Conservation (phyloP, 2,113 vertebrate genomes). For the Toxotes chatareus region DNA sequence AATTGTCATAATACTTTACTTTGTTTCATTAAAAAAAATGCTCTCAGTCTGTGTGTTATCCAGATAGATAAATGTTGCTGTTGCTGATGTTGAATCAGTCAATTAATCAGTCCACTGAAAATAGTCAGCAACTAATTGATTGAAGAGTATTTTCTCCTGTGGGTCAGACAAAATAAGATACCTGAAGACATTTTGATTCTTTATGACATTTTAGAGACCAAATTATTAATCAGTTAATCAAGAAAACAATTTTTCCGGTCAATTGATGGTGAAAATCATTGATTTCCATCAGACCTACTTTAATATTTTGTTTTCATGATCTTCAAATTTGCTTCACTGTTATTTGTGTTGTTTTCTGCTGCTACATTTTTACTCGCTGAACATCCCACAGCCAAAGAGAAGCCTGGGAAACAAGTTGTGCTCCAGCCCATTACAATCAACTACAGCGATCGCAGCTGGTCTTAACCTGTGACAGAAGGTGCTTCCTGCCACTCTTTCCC, state of each 20-base stretch:
- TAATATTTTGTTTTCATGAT: not conserved
- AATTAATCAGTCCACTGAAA: not conserved
- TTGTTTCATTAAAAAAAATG: not conserved
- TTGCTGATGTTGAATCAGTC: not conserved
- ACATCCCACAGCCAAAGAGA: slow-evolving; percentile 2
- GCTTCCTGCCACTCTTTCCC: slow-evolving; percentile 58
- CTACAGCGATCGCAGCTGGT: slow-evolving; percentile 52
- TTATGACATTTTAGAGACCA: not conserved
- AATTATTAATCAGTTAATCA: not conserved
- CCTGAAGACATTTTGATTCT: not conserved
- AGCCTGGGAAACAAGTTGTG: slow-evolving; percentile 58
- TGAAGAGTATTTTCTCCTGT: too few species aligned
- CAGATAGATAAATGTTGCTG: not conserved
- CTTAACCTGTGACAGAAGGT: slow-evolving; percentile 55
- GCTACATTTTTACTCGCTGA: not conserved
- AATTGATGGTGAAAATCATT: not conserved
- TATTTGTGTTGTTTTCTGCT: slow-evolving; percentile 2
- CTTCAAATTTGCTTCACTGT: not conserved
- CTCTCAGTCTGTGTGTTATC: too few species aligned
- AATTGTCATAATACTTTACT: not conserved
- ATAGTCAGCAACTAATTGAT: not conserved
- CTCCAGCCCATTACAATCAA: slow-evolving; percentile 55
- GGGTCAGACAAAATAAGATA: not conserved
- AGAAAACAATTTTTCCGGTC: not conserved
- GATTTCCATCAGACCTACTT: not conserved